Evolutionary conservation across 2,113 vertebrate genomes (phyloP).

Genomic region (Athene cunicularia): DNA sequence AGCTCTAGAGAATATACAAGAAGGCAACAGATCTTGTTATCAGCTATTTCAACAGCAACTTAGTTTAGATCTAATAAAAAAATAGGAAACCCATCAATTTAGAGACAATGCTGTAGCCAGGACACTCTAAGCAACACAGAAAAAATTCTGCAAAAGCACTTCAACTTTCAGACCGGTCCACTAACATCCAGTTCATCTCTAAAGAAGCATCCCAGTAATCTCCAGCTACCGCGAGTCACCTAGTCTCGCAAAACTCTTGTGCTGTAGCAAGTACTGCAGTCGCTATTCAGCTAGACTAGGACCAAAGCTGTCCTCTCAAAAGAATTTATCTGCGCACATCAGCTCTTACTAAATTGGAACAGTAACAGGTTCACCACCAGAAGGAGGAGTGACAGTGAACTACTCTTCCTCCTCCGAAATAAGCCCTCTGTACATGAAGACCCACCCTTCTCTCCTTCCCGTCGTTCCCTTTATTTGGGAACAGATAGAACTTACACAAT

Average conservation of each 20-base stretch:
- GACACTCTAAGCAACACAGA: not conserved
- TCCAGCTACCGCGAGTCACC: not conserved
- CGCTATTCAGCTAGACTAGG: not conserved
- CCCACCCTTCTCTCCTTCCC: not conserved
- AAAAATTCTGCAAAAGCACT: not conserved
- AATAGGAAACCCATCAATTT: accelerated
- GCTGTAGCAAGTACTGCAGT: not conserved
- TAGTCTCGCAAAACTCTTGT: not conserved
- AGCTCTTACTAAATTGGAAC: not conserved
- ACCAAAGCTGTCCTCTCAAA: not conserved
- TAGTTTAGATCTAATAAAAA: not conserved
- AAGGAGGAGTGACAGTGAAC: not conserved
- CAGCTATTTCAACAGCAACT: not conserved
- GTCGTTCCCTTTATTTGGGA: not conserved
- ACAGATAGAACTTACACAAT: not conserved
- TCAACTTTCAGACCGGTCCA: not conserved
- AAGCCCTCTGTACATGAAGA: not conserved
- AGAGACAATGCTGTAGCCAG: not conserved
- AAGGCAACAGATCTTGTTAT: not conserved
- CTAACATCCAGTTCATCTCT: not conserved
- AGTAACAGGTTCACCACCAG: not conserved
- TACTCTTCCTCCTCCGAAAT: not conserved
- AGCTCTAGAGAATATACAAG: not conserved
- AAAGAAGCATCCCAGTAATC: not conserved
- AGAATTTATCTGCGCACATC: not conserved